Base-by-base conservation (phyloP, 2,888 invertebrate genomes). In the Catotricha subobsoleta region DNA sequence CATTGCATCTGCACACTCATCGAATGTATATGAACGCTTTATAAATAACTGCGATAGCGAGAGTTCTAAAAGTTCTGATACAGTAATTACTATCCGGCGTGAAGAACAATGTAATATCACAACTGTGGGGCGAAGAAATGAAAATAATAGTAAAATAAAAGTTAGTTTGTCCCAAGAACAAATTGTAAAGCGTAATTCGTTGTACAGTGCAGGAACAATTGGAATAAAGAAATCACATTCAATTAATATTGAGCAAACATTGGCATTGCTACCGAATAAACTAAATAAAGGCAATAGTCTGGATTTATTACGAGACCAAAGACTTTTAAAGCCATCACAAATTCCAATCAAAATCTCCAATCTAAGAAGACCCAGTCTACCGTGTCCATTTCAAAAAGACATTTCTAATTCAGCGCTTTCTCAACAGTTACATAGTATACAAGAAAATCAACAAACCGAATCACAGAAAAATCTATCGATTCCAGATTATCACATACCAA, bases 161-260 rank as follows among this genome's bases (percentile, higher is more conserved):
- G 28, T 45, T 3, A 43, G 45, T 29, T 33, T 45, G 25, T 43
- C 43, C 6, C 45, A 45, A 33, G 45, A 45, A 35, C 45, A 45
- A 36, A 29, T 45, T 21, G 28, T 37, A 18, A 21, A 35, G n/a
- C 23, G 31, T 6, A 40, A 9, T 27, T 13, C 4, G 7, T 10
- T 6, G 34, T 20, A 36, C 34, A 40, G 18, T 40, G 23, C 16
- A n/a, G n/a, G n/a, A 33, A 19, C 33, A 8, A 34, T 20, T 34
- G n/a, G 34, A 20, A 34, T 34, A 2, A 20, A 12, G 9, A 19
- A 21, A 20, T 34, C 34, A 21, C 34, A 34, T 13, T 34, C 34
- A n/a, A 34, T 13, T 5, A 34, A 34, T 8, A 34, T 34, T 34
- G 20, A 34, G 13, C 19, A 21, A 19, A 19, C 33, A n/a, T n/a